Percentiles rank a stretch among this genome's conserved stretches.
These are phyloP conservation scores for Smutsia temminckii DNA, from an alignment of 2,797 vertebrate species.

Conservation along the genomic window DNA sequence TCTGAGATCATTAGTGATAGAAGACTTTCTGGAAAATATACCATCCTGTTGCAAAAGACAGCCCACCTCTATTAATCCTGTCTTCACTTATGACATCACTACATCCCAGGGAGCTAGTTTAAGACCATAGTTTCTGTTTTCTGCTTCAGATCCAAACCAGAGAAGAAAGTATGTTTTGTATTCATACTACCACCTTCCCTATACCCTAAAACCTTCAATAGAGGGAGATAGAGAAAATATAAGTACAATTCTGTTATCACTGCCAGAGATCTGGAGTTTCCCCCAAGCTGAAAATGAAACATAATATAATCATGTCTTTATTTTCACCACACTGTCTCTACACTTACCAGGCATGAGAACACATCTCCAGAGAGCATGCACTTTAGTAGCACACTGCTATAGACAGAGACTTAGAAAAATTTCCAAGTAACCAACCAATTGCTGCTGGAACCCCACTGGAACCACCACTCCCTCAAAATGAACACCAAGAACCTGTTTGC, in stretches of 20 bases:
- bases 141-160: neutral
- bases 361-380: neutral
- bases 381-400: neutral
- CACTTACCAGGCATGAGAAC: neutral
- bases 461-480: slow-evolving; percentile 68
- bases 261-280: neutral
- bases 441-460: neutral
- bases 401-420: neutral
- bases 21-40: neutral
- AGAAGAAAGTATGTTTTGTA: neutral
- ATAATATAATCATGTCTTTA: neutral
- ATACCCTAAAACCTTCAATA: neutral
- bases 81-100: neutral
- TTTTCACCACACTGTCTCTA: neutral
- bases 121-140: neutral
- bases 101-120: neutral
- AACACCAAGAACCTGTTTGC: slow-evolving; percentile 66
- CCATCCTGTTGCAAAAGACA: neutral
- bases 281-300: neutral
- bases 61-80: neutral
- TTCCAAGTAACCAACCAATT: neutral
- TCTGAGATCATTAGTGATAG: neutral
- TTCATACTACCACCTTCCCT: neutral
- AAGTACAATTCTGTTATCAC: neutral
- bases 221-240: neutral